A percentile compares a stretch with the other conserved stretches of the same genome.
Conservation (phyloP, 2,888 invertebrate genomes). For the Halocaridina rubra region DNA sequence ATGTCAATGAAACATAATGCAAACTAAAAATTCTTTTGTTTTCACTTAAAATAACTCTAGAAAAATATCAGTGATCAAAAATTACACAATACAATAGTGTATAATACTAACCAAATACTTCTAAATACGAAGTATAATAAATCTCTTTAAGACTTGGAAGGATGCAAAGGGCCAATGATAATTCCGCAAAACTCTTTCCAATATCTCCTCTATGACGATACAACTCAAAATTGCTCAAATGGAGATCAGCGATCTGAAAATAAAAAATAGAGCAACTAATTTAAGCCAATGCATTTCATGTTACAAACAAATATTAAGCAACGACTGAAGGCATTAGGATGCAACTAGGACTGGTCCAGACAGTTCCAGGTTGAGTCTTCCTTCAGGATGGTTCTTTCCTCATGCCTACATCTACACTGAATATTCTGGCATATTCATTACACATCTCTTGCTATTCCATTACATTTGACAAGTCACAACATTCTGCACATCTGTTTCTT, state of each 20-base stretch:
- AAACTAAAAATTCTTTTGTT: not conserved
- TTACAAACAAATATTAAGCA: not conserved
- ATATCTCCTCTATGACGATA: constrained; percentile 22
- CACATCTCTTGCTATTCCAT: no score
- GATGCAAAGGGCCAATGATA: constrained; percentile 35
- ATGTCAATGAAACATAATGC: not conserved
- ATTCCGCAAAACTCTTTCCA: constrained; percentile 30
- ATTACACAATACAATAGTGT: not conserved
- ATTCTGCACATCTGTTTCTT: no score
- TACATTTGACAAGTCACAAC: no score
- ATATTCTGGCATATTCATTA: no score
- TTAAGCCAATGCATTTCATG: not conserved
- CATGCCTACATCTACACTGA: no score
- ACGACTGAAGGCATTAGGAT: no score
- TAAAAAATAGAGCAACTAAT: not conserved
- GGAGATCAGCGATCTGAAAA: constrained; percentile 22
- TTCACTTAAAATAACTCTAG: not conserved
- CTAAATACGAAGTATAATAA: constrained; percentile 33
- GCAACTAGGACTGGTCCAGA: no score
- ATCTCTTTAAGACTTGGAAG: constrained; percentile 27
- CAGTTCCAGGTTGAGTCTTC: no score
- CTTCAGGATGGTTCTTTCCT: no score
- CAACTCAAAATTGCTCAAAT: constrained; percentile 21
- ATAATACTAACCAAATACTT: constrained; percentile 36
- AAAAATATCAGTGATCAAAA: not conserved